These are phyloP conservation scores for Oryctes rhinoceros DNA, from an alignment of 1,140 invertebrate species.

Conservation along the genomic window DNA sequence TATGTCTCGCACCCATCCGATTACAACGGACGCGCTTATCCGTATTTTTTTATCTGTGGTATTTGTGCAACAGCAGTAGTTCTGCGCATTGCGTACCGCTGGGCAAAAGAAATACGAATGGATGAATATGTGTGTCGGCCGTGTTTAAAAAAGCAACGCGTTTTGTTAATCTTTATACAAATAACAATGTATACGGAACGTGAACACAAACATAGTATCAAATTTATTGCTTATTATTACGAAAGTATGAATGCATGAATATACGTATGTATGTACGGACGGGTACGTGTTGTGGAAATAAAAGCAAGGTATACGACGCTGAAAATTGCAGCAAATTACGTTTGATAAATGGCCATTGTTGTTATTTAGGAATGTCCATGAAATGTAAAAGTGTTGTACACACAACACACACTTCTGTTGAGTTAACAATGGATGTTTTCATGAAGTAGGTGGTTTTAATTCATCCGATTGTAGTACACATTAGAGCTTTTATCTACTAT, in stretches of 20 bases:
- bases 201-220: neutral
- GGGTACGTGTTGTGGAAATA: neutral
- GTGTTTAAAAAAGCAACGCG: neutral
- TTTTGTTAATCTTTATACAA: neutral
- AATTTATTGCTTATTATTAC: slow-evolving; percentile 12
- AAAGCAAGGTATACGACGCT: neutral
- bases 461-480: too few species aligned
- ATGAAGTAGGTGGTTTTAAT: too few species aligned
- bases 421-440: too few species aligned
- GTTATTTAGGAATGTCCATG: neutral
- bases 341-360: slow-evolving; percentile 5
- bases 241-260: neutral
- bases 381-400: too few species aligned
- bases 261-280: neutral
- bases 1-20: too few species aligned
- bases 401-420: too few species aligned
- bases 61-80: too few species aligned
- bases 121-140: neutral
- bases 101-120: too few species aligned
- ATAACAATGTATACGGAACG: neutral
- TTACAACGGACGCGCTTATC: too few species aligned
- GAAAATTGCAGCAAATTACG: slow-evolving; percentile 14
- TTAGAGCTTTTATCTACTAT: too few species aligned
- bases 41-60: too few species aligned
- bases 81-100: neutral